phyloP scores from a whole-genome alignment of 2,797 vertebrate genomes.

The Chlorospingus flavigularis region DNA sequence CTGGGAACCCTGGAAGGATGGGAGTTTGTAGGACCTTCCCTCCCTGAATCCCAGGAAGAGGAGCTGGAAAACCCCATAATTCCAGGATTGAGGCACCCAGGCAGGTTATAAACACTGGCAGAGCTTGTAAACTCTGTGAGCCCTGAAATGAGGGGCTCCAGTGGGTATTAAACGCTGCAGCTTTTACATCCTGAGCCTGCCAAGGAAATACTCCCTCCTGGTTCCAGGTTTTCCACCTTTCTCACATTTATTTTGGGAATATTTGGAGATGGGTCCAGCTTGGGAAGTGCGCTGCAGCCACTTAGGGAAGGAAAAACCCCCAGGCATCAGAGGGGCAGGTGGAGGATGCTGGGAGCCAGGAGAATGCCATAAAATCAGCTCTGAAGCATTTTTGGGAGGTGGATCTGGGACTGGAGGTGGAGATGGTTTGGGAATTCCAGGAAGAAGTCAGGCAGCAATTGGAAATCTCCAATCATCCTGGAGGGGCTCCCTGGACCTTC shows the following conservation, averaged over 20 bases:
- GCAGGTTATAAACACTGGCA: neutral
- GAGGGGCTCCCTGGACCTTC: neutral
- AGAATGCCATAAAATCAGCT: neutral
- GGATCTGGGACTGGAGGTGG: neutral
- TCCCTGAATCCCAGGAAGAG: rapidly evolving
- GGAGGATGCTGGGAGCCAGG: neutral
- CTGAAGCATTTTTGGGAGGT: neutral
- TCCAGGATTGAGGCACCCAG: neutral
- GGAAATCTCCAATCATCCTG: neutral
- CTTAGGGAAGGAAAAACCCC: neutral
- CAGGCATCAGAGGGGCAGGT: neutral
- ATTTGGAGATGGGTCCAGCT: rapidly evolving
- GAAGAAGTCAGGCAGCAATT: neutral
- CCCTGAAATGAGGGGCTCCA: conserved; percentile 28
- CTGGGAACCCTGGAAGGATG: neutral
- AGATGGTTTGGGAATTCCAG: neutral
- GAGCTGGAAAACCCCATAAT: neutral
- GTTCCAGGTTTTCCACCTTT: neutral
- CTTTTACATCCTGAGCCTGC: neutral
- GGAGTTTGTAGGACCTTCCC: rapidly evolving
- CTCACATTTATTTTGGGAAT: neutral
- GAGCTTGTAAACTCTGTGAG: conserved; percentile 31
- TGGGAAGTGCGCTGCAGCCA: neutral
- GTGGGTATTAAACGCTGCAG: neutral
- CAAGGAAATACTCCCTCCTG: neutral